Conservation (phyloP, 1,140 invertebrate genomes). For the Drosophila ficusphila region DNA sequence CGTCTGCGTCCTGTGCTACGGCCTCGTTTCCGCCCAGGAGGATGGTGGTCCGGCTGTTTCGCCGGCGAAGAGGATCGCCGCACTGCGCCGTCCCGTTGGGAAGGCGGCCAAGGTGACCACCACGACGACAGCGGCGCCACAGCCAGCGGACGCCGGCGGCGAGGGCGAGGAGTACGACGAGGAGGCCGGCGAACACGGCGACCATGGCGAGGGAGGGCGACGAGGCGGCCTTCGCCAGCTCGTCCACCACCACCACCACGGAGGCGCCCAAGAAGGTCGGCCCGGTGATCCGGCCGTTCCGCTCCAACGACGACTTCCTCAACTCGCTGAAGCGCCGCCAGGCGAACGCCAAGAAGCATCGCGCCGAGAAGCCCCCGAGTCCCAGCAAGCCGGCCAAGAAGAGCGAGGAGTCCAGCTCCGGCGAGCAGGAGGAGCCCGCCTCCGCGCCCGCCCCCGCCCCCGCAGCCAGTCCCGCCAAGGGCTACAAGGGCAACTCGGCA, state of each 20-base stretch:
- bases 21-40: conserved; percentile 62
- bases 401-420: conserved; percentile 33
- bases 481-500: conserved; percentile 73
- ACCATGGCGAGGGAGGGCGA: conserved; percentile 84
- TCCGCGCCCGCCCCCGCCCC: conserved; percentile 56
- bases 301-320: conserved; percentile 90
- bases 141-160: conserved; percentile 45
- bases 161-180: conserved; percentile 84
- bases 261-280: conserved; percentile 87
- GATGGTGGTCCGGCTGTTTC: conserved; percentile 46
- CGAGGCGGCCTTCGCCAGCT: conserved; percentile 74
- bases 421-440: conserved; percentile 58
- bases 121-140: conserved; percentile 72
- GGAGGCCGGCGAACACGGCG: conserved; percentile 60
- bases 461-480: conserved; percentile 57
- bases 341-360: conserved; percentile 85
- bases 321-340: conserved; percentile 88
- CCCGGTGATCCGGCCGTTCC: conserved; percentile 88
- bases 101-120: conserved; percentile 69
- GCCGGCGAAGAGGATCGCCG: conserved; percentile 70
- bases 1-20: conserved; percentile 68
- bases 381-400: conserved; percentile 75
- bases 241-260: conserved; percentile 88
- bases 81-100: conserved; percentile 72
- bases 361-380: conserved; percentile 68